Percentiles rank a stretch among this genome's conserved stretches.
Conservation (phyloP, 2,113 vertebrate species). For the Passer montanus region DNA sequence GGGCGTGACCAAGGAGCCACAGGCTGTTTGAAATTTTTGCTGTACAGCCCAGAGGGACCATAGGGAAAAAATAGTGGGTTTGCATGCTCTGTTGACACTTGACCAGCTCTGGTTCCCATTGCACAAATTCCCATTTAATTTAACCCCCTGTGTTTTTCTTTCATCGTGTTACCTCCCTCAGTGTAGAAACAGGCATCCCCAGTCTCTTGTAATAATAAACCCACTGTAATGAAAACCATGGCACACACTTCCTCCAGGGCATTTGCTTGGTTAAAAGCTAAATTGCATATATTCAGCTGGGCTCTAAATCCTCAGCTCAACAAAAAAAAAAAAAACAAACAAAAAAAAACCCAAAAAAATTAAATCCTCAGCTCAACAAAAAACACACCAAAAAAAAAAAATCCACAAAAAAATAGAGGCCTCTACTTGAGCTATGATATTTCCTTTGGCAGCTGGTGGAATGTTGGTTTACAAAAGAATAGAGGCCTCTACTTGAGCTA, state of each 20-base stretch:
- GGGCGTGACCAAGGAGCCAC: accelerated
- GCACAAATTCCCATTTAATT: neutral
- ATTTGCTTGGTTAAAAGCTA: neutral
- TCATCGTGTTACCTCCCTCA: neutral
- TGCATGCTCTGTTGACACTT: neutral
- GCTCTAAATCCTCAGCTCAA: neutral
- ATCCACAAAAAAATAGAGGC: neutral
- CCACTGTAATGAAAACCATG: neutral
- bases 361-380: neutral
- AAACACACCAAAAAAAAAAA: neutral
- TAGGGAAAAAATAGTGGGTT: neutral
- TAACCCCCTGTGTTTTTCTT: neutral
- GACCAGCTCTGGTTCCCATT: neutral
- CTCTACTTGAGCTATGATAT: neutral
- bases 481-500: neutral
- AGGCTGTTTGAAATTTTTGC: neutral
- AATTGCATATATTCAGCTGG: neutral
- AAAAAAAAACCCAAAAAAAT: too few relatives aligned
- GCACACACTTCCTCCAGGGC: neutral
- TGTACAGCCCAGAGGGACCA: neutral
- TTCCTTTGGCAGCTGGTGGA: neutral
- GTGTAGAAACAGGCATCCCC: neutral
- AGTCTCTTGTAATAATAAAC: neutral
- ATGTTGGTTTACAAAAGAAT: neutral
- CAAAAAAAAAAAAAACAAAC: neutral